Conservation (phyloP, 2,113 vertebrate species). For the Gallinago jamesoni region DNA sequence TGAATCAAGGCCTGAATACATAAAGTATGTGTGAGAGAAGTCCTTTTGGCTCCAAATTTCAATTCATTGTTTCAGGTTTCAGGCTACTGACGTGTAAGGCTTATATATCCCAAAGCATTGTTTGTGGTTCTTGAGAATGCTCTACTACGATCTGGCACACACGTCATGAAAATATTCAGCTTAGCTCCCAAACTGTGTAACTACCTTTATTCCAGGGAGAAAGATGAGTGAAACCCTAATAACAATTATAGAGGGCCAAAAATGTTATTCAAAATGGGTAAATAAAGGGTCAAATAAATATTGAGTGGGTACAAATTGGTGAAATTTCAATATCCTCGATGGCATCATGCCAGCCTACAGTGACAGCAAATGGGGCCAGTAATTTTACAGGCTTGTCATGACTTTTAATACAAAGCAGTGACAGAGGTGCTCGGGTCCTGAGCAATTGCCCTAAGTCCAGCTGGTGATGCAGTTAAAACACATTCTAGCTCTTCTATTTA, state of each 20-base stretch:
- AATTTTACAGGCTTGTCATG: neutral
- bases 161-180: neutral
- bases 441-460: neutral
- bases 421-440: neutral
- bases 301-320: fast-evolving
- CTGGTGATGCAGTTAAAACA: neutral
- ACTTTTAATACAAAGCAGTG: neutral
- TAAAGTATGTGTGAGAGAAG: neutral
- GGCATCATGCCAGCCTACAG: fast-evolving
- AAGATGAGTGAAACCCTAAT: neutral
- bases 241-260: neutral
- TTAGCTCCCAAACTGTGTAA: neutral
- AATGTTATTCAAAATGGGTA: neutral
- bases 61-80: neutral
- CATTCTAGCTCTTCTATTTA: neutral
- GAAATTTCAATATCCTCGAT: neutral
- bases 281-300: neutral
- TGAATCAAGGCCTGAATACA: neutral
- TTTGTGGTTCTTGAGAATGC: neutral
- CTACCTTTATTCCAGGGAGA: neutral
- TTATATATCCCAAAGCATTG: neutral
- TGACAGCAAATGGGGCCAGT: neutral
- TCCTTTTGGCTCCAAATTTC: neutral
- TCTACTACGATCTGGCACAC: neutral
- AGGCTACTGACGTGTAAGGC: neutral